These are phyloP conservation scores for Spodoptera exigua DNA, from an alignment of 2,888 invertebrate species.

Conservation along the genomic window DNA sequence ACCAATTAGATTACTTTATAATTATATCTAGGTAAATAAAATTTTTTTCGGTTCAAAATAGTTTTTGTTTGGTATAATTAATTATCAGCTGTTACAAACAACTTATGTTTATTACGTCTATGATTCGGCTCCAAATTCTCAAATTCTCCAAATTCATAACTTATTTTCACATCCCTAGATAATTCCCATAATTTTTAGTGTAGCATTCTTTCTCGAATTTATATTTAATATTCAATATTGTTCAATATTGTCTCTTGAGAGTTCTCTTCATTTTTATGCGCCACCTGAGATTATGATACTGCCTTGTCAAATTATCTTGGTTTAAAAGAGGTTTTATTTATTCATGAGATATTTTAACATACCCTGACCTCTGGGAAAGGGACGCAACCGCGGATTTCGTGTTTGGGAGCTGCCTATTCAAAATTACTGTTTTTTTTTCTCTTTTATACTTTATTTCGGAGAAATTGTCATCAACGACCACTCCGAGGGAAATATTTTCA, in stretches of 20 bases:
- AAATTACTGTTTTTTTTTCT: constrained; percentile 30
- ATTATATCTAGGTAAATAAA: too few species aligned
- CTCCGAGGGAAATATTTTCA: constrained; percentile 20
- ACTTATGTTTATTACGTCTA: too few species aligned
- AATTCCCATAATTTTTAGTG: constrained; percentile 30
- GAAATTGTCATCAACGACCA: constrained; percentile 13
- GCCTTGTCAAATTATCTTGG: constrained; percentile 46
- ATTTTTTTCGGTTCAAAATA: too few species aligned
- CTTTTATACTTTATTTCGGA: constrained; percentile 21
- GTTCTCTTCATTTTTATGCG: constrained; percentile 17
- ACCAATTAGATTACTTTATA: constrained; percentile 7
- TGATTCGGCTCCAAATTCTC: constrained; percentile 26
- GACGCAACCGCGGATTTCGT: constrained; percentile 28
- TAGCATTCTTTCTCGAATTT: constrained; percentile 9
- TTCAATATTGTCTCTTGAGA: constrained; percentile 1
- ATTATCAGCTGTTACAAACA: too few species aligned
- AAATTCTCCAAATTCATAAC: constrained; percentile 35
- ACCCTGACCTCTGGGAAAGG: constrained; percentile 31
- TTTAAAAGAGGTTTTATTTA: constrained; percentile 52
- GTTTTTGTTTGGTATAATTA: too few species aligned
- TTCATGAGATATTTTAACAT: constrained; percentile 53
- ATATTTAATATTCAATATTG: constrained; percentile 42
- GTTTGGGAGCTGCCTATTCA: constrained; percentile 17
- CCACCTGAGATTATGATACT: constrained; percentile 36
- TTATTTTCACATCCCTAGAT: constrained; percentile 34